These are phyloP conservation scores for Naja naja DNA, from an alignment of 2,113 vertebrate species.

Conservation along the genomic window DNA sequence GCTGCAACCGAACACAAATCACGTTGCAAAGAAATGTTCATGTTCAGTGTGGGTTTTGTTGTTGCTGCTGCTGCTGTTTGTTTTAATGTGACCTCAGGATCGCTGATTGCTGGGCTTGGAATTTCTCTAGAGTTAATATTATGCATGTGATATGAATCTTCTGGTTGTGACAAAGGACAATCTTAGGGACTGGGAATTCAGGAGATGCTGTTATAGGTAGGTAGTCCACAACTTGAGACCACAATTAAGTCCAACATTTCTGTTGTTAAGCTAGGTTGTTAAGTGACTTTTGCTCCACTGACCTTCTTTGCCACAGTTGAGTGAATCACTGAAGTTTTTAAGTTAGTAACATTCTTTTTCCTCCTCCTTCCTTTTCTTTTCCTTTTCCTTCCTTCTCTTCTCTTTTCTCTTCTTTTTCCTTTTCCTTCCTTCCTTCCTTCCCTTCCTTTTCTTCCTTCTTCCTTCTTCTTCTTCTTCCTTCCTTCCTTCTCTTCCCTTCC, in stretches of 20 bases:
- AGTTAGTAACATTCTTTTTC: not conserved
- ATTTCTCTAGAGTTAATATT: not conserved
- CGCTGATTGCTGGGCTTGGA: not conserved
- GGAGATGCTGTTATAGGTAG: not conserved
- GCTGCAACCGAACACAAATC: not conserved
- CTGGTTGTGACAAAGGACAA: not conserved
- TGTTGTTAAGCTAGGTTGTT: not conserved
- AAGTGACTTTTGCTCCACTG: not conserved
- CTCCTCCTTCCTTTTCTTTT: not conserved
- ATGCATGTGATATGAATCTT: not conserved
- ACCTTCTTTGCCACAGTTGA: not conserved
- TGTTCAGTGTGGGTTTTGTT: not conserved
- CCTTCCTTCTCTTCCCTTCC: not conserved
- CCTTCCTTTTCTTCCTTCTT: no score
- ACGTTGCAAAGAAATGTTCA: not conserved
- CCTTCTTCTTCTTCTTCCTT: rapidly evolving
- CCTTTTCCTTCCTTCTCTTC: no score
- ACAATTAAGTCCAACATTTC: not conserved
- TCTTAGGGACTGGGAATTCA: not conserved
- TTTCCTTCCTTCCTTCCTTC: no score
- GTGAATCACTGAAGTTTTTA: not conserved
- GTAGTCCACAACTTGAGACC: not conserved
- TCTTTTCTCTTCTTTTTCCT: no score
- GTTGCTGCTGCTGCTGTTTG: not conserved
- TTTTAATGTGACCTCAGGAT: not conserved